These are phyloP conservation scores for Puffinus mauretanicus DNA, from an alignment of 2,113 vertebrate species.

Conservation along the genomic window DNA sequence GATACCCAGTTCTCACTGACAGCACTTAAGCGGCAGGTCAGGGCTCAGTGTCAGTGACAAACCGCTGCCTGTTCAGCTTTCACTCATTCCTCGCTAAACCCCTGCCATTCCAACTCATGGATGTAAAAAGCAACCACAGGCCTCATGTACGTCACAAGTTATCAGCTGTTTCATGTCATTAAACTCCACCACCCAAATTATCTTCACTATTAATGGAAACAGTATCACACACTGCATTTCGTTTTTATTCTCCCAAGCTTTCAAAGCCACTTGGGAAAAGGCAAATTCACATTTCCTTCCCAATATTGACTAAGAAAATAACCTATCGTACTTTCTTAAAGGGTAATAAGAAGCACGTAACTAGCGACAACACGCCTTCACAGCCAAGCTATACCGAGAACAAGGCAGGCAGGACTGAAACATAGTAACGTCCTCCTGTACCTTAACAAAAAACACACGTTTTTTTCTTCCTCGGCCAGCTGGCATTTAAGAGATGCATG, in stretches of 20 bases:
- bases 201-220: not conserved
- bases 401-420: not conserved
- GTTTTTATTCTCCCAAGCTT: not conserved
- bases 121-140: not conserved
- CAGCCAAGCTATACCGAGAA: not conserved
- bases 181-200: not conserved
- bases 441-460: not conserved
- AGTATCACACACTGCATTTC: rapidly evolving
- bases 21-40: not conserved
- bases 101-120: not conserved
- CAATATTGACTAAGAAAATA: not conserved
- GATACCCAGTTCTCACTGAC: not conserved
- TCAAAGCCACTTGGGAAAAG: not conserved
- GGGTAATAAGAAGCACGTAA: rapidly evolving
- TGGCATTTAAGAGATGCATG: rapidly evolving
- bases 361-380: rapidly evolving
- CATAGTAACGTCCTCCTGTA: not conserved
- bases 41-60: not conserved
- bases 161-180: not conserved
- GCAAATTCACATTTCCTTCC: not conserved
- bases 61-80: not conserved
- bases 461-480: not conserved
- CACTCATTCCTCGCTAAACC: not conserved
- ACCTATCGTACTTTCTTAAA: not conserved
- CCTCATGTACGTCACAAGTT: not conserved